Percentiles rank a stretch among this genome's conserved stretches.
Conservation (phyloP, 2,797 vertebrate species). For the Sebastes nivosus region DNA sequence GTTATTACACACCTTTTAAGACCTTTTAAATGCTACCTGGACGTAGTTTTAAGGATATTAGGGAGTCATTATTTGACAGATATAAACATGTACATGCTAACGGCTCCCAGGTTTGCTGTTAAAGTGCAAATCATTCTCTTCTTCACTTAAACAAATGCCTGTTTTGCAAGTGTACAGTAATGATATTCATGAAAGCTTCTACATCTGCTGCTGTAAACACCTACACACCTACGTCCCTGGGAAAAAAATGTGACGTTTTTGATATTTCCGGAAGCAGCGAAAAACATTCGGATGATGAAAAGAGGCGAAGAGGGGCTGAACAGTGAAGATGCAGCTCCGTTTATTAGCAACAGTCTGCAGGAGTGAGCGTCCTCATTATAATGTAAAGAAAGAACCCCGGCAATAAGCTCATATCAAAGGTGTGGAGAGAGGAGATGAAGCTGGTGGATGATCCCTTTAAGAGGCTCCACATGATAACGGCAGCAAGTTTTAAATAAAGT, state of each 20-base stretch:
- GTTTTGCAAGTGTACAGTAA: neutral
- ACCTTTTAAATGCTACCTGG: neutral
- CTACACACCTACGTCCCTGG: neutral
- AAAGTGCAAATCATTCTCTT: neutral
- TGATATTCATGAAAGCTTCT: neutral
- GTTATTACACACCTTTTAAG: neutral
- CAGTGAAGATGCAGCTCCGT: neutral
- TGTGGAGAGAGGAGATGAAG: neutral
- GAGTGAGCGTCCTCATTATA: slow-evolving; percentile 24
- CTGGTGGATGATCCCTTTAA: neutral
- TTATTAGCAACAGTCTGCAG: slow-evolving; percentile 4
- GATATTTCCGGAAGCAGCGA: neutral
- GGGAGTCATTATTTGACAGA: neutral
- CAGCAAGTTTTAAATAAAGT: neutral
- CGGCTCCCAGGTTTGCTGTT: neutral
- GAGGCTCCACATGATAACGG: neutral
- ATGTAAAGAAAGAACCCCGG: neutral
- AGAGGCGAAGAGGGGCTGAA: neutral
- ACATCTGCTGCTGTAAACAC: neutral
- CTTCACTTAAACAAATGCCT: neutral
- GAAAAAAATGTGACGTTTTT: neutral
- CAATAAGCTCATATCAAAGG: slow-evolving; percentile 1
- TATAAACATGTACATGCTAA: neutral
- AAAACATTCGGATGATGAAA: slow-evolving; percentile 17
- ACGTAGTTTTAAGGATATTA: neutral